Evolutionary conservation across 2,888 invertebrate species (phyloP).

Genomic region (Aradus depressus): DNA sequence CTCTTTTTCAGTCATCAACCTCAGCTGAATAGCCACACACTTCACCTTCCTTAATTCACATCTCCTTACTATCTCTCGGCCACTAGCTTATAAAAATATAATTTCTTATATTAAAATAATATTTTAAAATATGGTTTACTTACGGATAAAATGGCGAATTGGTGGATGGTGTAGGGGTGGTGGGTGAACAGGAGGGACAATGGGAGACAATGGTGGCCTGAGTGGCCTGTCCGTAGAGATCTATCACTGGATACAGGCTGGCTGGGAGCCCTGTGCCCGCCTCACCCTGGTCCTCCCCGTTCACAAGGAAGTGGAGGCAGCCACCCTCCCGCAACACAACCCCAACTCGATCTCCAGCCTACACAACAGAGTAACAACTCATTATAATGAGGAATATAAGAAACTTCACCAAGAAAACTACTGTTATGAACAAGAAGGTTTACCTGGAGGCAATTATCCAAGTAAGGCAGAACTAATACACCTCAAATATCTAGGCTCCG

Average conservation of each 20-base stretch:
- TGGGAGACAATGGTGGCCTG: conserved; percentile 68
- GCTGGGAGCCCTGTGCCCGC: conserved; percentile 82
- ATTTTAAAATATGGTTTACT: conserved; percentile 35
- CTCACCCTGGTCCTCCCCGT: conserved; percentile 82
- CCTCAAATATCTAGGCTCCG: no score
- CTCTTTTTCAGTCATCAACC: no score
- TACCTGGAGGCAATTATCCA: no score
- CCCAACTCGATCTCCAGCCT: conserved; percentile 42
- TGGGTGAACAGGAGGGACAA: conserved; percentile 37
- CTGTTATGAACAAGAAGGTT: no score
- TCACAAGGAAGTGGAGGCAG: conserved; percentile 82
- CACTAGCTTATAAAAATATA: no score
- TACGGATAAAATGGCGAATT: conserved; percentile 50
- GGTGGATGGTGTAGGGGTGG: conserved; percentile 17
- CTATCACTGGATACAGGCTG: conserved; percentile 82
- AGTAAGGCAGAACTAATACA: no score
- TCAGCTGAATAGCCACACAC: no score
- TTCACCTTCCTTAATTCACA: no score
- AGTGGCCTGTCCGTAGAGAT: conserved; percentile 89
- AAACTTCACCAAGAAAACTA: no score
- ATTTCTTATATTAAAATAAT: no score
- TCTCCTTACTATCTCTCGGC: no score
- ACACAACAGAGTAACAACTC: conserved; percentile 21
- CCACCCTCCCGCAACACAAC: conserved; percentile 80
- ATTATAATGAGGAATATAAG: no score